Evolutionary conservation across 2,113 vertebrate genomes (phyloP), one percentile per base, ranked within the genome.

Genomic region (Solea senegalensis): DNA sequence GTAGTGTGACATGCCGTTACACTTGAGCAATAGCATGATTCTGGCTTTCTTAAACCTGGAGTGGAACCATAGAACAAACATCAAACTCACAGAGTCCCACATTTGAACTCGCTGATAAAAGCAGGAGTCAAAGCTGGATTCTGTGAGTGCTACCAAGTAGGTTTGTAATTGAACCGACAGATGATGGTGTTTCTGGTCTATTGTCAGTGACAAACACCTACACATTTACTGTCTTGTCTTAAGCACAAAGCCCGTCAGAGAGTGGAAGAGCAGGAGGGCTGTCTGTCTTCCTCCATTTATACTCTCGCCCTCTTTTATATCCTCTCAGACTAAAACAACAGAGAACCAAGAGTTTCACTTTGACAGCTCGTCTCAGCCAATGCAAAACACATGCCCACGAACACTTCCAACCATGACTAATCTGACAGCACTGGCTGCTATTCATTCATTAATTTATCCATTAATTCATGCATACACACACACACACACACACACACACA

Each of bases 151-250:
- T 34, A 34, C 5, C 34, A 44, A 9, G 28, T 56, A 56, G 28
- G 41, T 45, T 41, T 48, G 65, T n/a, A 64, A 58, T 39, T 56
- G 28, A 82, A 43, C 9, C 59, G 66, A 66, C 52, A 70, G 67
- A 69, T 60, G 75, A 78, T 69, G 50, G 15, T 64, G 59, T 58
- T 69, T 46, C 39, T 49, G 27, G 62, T 67, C 81, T 77, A 78
- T 88, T 84, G 85, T 86, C 60, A 51, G 2, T 49, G 75, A 81
- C 57, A 63, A 76, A 90, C 89, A 88, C 88, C 83, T 82, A 91
- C 90, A 84, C 87, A 62, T 90, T 86, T 73, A 73, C 76, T 78
- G 69, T 87, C 82, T 61, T 77, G 54, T 88, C 75, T 61, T 2
- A 51, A 16, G n/a, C 41, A 88, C 81, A 88, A 88, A 83, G 83